Evolutionary conservation across 2,888 invertebrate genomes (phyloP).

Genomic region (Drosophila longiperda): DNA sequence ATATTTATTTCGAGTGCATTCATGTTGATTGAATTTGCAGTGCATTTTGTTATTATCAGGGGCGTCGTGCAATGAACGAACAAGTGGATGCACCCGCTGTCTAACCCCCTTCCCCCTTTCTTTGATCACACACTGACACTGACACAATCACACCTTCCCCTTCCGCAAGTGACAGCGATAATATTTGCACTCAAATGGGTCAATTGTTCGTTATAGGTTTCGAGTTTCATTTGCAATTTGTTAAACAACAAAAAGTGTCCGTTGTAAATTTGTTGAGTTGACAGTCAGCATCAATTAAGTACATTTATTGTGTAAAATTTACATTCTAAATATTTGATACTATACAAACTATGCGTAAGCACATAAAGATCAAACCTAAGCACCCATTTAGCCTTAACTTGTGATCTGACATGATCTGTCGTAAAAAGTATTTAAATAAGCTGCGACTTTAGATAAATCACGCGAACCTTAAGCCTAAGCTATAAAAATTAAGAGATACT

Average conservation of each 20-base stretch:
- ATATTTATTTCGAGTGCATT: conserved; percentile 55
- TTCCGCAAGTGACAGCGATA: conserved; percentile 11
- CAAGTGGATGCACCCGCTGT: conserved; percentile 1
- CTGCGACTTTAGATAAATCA: not conserved
- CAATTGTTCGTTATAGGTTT: conserved; percentile 67
- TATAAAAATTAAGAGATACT: not conserved
- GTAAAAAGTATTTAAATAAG: not conserved
- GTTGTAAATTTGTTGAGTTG: conserved; percentile 22
- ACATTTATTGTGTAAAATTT: not conserved
- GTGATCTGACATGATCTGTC: not conserved
- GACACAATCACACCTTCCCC: not conserved
- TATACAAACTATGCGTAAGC: not conserved
- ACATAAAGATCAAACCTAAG: not conserved
- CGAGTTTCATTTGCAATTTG: conserved; percentile 62
- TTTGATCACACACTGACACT: not conserved
- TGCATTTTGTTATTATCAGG: conserved; percentile 38
- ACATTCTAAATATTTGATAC: not conserved
- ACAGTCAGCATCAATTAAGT: not conserved
- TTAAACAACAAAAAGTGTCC: conserved; percentile 10
- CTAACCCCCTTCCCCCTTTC: not conserved
- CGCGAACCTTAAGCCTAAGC: not conserved
- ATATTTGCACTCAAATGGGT: conserved; percentile 55
- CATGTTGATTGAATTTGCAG: conserved; percentile 61
- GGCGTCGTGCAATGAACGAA: conserved; percentile 21
- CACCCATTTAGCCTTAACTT: not conserved